Base-by-base conservation (phyloP, 2,113 vertebrate genomes). In the Malurus alboscapulatus region DNA sequence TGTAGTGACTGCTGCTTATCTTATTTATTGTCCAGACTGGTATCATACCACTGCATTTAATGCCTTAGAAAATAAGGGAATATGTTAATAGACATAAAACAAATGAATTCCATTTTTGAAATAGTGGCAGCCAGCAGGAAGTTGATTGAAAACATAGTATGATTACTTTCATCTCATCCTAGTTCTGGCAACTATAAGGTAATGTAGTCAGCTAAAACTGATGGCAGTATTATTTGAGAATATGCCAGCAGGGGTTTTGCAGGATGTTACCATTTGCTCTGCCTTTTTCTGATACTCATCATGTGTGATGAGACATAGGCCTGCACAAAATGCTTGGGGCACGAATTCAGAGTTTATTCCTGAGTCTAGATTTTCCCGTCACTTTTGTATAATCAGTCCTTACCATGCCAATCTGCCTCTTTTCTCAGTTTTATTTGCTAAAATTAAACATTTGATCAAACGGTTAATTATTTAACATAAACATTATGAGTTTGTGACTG, bases 81-180 rank as follows among this genome's bases (percentile, higher is more conserved):
- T 92, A 83, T 54, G 42, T 90, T 94, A 94, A 95, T 87, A 66
- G 69, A 17, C 0, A 0, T 92, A 87, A 95, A 95, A 63, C 80
- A 91, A 95, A 92, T 95, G 30, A 94, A 95, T 96, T 96, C 65
- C 65, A 48, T 91, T 95, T 66, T 84, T 94, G 87, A 96, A 95
- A 95, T 96, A 65, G 80, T 94, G 92, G 88, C 66, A 95, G 71
- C 77, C 93, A 93, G 61, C 87, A 91, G 89, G 94, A 95, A 92
- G 87, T 88, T 94, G 94, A 96, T 95, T 93, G 90, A 95, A 97
- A 95, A 95, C 91, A 54, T 84, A 94, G 81, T 93, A 40, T 87
- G 83, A 92, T 93, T 95, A 91, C 63, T 95, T 97, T 96, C 36
- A 80, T 96, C 90, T 71, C 48, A 32, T 96, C 94, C 95, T 93